phyloP scores from a whole-genome alignment of 2,797 vertebrate genomes.

The Sebastes baramenuke region DNA sequence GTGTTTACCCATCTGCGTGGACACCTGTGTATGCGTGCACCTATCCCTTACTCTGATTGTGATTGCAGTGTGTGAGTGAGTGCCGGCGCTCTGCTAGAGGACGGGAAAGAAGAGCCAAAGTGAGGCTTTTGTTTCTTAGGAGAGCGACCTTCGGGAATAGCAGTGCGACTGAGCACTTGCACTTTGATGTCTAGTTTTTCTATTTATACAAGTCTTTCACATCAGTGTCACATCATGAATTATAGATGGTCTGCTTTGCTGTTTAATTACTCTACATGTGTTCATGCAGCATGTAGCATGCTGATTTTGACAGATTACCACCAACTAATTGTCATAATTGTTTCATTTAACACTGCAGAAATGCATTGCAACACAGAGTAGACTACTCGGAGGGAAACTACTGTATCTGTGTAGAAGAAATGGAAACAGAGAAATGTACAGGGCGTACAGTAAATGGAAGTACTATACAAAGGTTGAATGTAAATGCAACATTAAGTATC shows the following conservation, averaged over 20 bases:
- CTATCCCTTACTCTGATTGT: constrained; percentile 66
- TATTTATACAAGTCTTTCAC: constrained; percentile 32
- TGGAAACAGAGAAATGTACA: not conserved
- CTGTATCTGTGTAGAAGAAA: not conserved
- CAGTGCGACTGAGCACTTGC: constrained; percentile 3
- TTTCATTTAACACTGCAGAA: not conserved
- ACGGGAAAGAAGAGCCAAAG: not conserved
- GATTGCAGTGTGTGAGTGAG: constrained; percentile 50
- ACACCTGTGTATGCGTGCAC: constrained; percentile 43
- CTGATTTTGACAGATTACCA: constrained; percentile 39
- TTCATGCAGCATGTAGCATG: constrained; percentile 1
- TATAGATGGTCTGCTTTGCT: constrained; percentile 29
- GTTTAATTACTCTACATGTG: constrained; percentile 43
- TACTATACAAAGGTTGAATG: constrained; percentile 25
- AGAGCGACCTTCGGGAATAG: constrained; percentile 20
- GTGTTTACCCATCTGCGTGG: constrained; percentile 50
- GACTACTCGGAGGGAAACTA: not conserved
- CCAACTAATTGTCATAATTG: not conserved
- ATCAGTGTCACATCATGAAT: constrained; percentile 34
- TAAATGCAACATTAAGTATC: constrained; percentile 45
- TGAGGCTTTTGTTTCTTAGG: constrained; percentile 38
- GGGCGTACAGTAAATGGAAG: not conserved
- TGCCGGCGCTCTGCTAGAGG: constrained; percentile 3
- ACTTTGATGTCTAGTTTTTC: constrained; percentile 24
- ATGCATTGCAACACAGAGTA: not conserved